These are phyloP conservation scores for Neodon shergylaensis DNA, from an alignment of 2,113 vertebrate species.

Conservation along the genomic window DNA sequence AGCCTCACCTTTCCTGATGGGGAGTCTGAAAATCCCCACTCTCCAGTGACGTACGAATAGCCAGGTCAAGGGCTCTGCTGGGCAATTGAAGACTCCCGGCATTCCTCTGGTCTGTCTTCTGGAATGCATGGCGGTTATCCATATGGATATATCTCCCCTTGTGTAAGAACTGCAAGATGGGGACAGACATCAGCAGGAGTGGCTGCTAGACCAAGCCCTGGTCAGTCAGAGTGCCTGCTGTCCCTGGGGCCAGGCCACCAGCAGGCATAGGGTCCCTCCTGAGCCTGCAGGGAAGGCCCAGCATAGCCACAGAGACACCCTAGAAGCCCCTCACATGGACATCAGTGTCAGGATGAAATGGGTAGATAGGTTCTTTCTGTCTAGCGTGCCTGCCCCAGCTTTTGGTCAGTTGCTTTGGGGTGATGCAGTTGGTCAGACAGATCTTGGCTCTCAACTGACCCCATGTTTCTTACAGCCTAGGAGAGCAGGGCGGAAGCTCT, in stretches of 20 bases:
- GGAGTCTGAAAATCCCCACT: neutral
- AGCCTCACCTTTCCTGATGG: neutral
- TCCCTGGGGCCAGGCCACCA: neutral
- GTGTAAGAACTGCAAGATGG: too few relatives aligned
- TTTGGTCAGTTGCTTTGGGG: neutral
- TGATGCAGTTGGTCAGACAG: neutral
- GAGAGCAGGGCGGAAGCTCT: neutral
- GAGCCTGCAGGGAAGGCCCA: too few relatives aligned
- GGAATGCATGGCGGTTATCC: neutral
- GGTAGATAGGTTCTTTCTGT: neutral
- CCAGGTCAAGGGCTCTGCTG: neutral
- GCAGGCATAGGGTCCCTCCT: neutral
- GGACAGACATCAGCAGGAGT: too few relatives aligned
- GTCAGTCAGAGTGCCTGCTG: neutral
- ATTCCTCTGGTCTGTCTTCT: neutral
- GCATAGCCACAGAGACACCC: neutral
- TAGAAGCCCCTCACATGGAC: neutral
- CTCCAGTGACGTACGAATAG: neutral
- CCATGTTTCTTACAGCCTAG: neutral
- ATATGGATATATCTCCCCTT: neutral
- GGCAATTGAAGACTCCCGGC: neutral
- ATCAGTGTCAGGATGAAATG: too few relatives aligned
- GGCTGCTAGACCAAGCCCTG: too few relatives aligned
- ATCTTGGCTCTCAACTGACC: neutral
- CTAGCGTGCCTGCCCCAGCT: neutral